phyloP scores from a whole-genome alignment of 2,797 vertebrate species.

The Propithecus perrieri region DNA sequence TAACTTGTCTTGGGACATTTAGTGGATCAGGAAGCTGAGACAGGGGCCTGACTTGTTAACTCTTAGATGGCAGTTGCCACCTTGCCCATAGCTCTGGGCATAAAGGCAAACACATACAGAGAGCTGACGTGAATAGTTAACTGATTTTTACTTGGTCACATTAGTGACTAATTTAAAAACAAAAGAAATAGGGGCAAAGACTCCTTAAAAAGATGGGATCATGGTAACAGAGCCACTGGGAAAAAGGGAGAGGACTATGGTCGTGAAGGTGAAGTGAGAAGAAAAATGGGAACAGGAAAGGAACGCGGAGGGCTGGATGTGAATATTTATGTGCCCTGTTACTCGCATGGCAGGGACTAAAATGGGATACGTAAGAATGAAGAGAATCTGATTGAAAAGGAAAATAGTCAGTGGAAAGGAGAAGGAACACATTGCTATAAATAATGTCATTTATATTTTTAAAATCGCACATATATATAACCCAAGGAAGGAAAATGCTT shows the following conservation, averaged over 20 bases:
- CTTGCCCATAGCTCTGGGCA: background rate
- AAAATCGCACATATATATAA: slow-evolving; percentile 5
- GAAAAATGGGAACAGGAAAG: background rate
- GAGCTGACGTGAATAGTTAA: background rate
- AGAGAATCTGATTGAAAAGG: slow-evolving; percentile 45
- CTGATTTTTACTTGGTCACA: background rate
- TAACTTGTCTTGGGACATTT: background rate
- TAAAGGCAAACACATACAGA: background rate
- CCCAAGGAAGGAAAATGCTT: slow-evolving; percentile 1
- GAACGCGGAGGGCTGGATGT: background rate
- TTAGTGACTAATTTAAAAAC: background rate
- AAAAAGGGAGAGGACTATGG: background rate
- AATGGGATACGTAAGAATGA: slow-evolving; percentile 8
- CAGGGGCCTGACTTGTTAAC: background rate
- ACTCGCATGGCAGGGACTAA: background rate
- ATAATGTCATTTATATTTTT: slow-evolving; percentile 42
- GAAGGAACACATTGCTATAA: slow-evolving; percentile 9
- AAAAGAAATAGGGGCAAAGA: background rate
- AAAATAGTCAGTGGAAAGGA: slow-evolving; percentile 45
- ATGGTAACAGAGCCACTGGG: background rate
- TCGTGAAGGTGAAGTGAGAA: background rate
- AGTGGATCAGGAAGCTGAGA: background rate
- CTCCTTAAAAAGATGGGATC: background rate
- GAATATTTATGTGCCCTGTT: slow-evolving; percentile 17
- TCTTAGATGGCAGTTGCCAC: background rate